Base-by-base conservation (phyloP, 2,113 vertebrate species). In the Catagonus wagneri region DNA sequence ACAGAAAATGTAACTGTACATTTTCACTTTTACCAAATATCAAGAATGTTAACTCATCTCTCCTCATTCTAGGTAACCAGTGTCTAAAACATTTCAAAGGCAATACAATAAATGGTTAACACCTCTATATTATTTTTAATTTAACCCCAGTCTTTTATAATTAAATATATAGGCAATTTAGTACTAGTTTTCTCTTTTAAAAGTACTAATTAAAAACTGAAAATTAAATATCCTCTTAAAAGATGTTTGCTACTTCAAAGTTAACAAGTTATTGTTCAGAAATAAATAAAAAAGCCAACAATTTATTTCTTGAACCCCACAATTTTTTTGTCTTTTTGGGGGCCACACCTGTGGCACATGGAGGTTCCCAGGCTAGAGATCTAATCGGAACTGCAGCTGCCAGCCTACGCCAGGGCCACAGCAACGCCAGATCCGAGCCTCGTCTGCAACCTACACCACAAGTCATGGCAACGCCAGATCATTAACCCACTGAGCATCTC, bases 211-310 rank as follows among this genome's bases (percentile, higher is more conserved):
- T 68, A 68, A 96, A 90, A 94, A 74, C 56, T 58, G 39, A 60
- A 97, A 91, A 81, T 92, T 56, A 54, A 93, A 76, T 65, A 90
- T 88, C 75, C 29, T 89, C 56, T 83, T 84, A 52, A 76, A 93
- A n/a, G 39, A 80, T 84, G 60, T 65, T n/a, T 86, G 65, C 56
- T 93, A 92, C 94, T 97, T 75, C 66, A 83, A 87, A 97, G 92
- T 50, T 84, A 36, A 96, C 78, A 86, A 32, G 58, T 17, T 68
- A 50, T 54, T 92, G 10, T 87, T 94, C 81, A 94, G 63, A 85
- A 92, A 83, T 39, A 19, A 54, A 91, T 36, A 94, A 83, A 11
- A 34, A 90, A 88, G n/a, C 69, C 8, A 85, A 63, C 44, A 92
- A 44, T 89, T 27, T 58, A 71, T 60, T 54, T 83, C 94, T 50